Base-by-base conservation (phyloP, 2,113 vertebrate species). In the Ctenomys sociabilis region DNA sequence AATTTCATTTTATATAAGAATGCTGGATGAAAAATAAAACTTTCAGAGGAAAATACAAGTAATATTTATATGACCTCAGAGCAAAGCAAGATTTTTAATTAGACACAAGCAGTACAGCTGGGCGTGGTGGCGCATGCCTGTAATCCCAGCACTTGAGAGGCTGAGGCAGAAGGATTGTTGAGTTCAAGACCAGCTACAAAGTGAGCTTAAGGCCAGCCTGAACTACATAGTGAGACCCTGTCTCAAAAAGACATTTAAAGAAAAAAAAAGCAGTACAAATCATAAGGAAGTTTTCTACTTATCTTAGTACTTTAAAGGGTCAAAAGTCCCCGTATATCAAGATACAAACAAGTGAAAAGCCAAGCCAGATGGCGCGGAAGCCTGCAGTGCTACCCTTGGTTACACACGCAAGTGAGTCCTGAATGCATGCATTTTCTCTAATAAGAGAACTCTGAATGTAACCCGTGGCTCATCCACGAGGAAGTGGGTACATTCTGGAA, bases 21-120 rank as follows among this genome's bases (percentile, higher is more conserved):
- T 73, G 45, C 24, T 84, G 54, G 28, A 49, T 83, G 85, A 70
- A 92, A 83, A 94, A 78, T 93, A 68, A 90, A 93, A 92, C 26
- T 96, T 90, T 4, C 35, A 30, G 57, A 90, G 66, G 64, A 82
- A 96, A 95, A 83, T 89, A 86, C 13, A 89, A 28, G 73, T 21
- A 72, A 30, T 61, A 77, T 85, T 11, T 93, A 63, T 75, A 64
- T 86, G 78, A 92, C 49, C 37, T 93, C 21, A 30, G 61, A 92
- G 28, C 77, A 90, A 96, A 52, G 72, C 22, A 75, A 88, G 78
- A 57, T 66, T 95, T 89, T 35, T 96, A 93, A 40, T 88, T 30
- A 77, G n/a, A 59, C 68, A 64, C 3, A 88, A 88, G 61, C 59
- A 88, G 57, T 89, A 89, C 3, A 86, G n/a, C n/a, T n/a, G n/a